Conservation (phyloP, 2,888 invertebrate genomes). For the Eledone cirrhosa region DNA sequence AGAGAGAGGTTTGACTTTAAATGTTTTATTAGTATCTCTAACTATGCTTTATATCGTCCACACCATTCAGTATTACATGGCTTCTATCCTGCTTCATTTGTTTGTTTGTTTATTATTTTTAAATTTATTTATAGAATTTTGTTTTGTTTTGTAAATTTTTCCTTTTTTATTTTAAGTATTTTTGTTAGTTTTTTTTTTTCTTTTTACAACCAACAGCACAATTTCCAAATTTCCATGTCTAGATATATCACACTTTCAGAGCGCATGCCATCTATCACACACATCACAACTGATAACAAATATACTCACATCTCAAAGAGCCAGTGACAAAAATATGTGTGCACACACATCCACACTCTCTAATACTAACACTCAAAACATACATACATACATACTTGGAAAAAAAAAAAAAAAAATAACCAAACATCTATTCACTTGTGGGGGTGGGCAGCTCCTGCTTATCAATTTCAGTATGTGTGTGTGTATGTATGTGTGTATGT, state of each 20-base stretch:
- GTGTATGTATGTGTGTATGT: not conserved
- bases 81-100: no score
- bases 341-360: not conserved
- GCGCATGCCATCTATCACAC: not conserved
- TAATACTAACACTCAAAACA: not conserved
- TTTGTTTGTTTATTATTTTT: no score
- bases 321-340: not conserved
- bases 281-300: not conserved
- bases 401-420: not conserved
- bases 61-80: no score
- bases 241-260: no score
- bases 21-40: no score
- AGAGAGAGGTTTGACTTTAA: no score
- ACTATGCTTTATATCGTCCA: no score
- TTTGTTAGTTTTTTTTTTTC: no score
- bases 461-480: not conserved
- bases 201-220: conserved; percentile 7
- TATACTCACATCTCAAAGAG: not conserved
- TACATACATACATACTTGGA: not conserved
- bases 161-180: no score
- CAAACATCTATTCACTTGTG: not conserved
- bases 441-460: not conserved
- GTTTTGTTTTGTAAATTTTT: not conserved
- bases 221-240: conserved; percentile 13
- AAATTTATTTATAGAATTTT: no score